Base-by-base conservation (phyloP, 1,140 invertebrate genomes). In the Scylla paramamosain region DNA sequence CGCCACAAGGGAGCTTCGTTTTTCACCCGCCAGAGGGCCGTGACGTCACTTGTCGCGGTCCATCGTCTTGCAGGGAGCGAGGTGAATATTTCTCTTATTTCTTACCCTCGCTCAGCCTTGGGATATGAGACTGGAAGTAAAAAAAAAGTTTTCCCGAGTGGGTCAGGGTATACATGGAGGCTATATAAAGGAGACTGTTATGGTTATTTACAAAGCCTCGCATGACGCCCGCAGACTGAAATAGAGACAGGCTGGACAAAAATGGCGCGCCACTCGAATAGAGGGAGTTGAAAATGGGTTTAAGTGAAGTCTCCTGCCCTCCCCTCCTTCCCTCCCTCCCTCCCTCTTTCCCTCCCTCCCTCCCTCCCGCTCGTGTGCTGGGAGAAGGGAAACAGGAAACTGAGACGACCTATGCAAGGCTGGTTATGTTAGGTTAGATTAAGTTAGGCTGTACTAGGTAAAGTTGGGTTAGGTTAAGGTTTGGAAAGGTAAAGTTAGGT, bases 161-260 rank as follows among this genome's bases (percentile, higher is more conserved):
- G 67, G 67, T 77, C 67, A n/a, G 12, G 67, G 67, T n/a, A 77
- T 77, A 25, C 67, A 25, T 25, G 67, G 6, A 12, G 67, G 67
- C 67, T 77, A 77, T 77, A 77, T 77, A 77, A n/a, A 77, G 67
- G 67, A 77, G 67, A 77, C 67, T 25, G 67, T n/a, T 77, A 77
- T 77, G 12, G 67, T 77, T 77, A 77, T 77, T 77, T 77, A 77
- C n/a, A 77, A n/a, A 77, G 1, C 67, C 67, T 77, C 67, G 20
- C 67, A n/a, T 77, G 67, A 77, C 67, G 67, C 67, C 25, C 20
- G 0, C 0, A n/a, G 67, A 77, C 67, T 25, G 67, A 77, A 77
- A 77, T n/a, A 77, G 67, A 77, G 67, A 77, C 67, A n/a, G 67
- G 10, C 6, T 77, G 0, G 20, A 25, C 20, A 8, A 77, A 77